phyloP scores from a whole-genome alignment of 2,797 vertebrate genomes.

The Bradypodion pumilum region DNA sequence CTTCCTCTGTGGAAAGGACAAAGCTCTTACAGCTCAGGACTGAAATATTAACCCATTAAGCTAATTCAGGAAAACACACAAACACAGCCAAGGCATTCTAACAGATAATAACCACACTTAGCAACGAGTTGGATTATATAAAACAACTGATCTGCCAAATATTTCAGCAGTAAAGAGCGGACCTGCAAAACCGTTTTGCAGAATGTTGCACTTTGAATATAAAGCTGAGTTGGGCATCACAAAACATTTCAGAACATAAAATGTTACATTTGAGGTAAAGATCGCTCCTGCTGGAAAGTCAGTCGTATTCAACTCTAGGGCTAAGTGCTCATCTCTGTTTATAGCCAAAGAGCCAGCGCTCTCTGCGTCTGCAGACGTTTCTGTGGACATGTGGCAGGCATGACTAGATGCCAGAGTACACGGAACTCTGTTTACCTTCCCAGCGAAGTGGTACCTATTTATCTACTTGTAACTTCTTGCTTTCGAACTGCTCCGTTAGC shows the following conservation, averaged over 20 bases:
- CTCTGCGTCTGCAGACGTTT: too few relatives aligned
- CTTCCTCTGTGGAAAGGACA: slow-evolving; percentile 85
- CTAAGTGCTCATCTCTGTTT: too few relatives aligned
- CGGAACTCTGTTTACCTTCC: too few relatives aligned
- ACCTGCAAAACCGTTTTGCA: background rate
- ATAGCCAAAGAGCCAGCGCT: too few relatives aligned
- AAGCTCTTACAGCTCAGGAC: slow-evolving; percentile 17
- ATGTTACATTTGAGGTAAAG: too few relatives aligned
- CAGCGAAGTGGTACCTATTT: too few relatives aligned
- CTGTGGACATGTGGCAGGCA: too few relatives aligned
- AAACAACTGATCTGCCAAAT: background rate
- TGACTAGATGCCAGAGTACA: too few relatives aligned
- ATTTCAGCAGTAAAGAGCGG: background rate
- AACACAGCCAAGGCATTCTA: background rate
- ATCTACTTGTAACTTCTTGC: too few relatives aligned
- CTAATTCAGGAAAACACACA: background rate
- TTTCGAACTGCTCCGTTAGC: too few relatives aligned
- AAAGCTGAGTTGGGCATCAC: background rate
- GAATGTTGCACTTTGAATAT: background rate
- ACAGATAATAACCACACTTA: background rate
- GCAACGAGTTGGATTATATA: background rate
- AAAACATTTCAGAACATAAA: background rate
- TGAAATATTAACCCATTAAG: background rate
- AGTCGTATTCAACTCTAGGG: too few relatives aligned
- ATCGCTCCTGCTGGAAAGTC: too few relatives aligned